These are phyloP conservation scores for Sepioteuthis lessoniana DNA, from an alignment of 2,888 invertebrate species.

Conservation along the genomic window DNA sequence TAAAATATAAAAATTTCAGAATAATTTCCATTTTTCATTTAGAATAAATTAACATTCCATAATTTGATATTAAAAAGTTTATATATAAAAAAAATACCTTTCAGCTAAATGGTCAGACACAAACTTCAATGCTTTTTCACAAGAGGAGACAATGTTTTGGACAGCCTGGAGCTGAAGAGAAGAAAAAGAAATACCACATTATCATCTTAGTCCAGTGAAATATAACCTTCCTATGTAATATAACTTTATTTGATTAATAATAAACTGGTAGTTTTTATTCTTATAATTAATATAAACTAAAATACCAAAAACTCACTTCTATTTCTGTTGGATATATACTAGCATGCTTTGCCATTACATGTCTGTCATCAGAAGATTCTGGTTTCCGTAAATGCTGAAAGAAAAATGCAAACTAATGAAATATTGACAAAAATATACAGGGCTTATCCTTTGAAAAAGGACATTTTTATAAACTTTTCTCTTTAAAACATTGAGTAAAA, in stretches of 20 bases:
- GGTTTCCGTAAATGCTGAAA: conserved; percentile 80
- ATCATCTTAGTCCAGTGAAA: no score
- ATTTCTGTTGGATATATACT: conserved; percentile 94
- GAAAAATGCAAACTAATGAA: background rate
- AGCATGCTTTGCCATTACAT: conserved; percentile 93
- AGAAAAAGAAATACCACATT: background rate
- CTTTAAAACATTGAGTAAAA: no score
- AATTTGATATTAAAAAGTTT: background rate
- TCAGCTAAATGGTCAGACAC: conserved; percentile 84
- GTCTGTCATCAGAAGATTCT: conserved; percentile 95
- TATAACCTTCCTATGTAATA: no score
- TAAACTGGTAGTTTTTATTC: no score
- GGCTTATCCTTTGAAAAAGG: no score
- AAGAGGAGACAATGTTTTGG: conserved; percentile 92
- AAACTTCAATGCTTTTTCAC: conserved; percentile 93
- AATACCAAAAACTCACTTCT: conserved; percentile 76
- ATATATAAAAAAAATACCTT: conserved; percentile 55
- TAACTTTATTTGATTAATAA: no score
- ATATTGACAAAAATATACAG: background rate
- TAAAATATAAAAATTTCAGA: conserved; percentile 53
- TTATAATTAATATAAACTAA: no score
- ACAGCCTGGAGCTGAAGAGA: conserved; percentile 78
- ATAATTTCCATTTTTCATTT: background rate
- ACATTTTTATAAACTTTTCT: no score
- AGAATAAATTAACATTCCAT: background rate